Conservation (phyloP, 2,888 invertebrate species). For the Caenorhabditis sp. region DNA sequence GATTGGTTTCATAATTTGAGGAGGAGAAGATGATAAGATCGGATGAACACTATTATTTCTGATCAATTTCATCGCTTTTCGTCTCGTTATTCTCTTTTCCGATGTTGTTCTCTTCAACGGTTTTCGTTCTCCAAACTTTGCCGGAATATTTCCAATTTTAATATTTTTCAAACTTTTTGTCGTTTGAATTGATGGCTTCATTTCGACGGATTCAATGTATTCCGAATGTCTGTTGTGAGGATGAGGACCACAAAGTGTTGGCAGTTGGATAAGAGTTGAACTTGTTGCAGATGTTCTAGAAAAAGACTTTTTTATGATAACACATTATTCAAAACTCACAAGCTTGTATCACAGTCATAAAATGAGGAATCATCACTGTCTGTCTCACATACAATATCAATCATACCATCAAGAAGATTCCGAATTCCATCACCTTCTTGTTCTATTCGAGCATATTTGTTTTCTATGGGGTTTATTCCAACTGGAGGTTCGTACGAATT, state of each 20-base stretch:
- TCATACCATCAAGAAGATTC: neutral
- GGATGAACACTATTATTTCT: neutral
- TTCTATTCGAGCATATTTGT: no score
- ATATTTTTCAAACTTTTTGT: neutral
- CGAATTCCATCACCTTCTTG: neutral
- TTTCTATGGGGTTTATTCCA: no score
- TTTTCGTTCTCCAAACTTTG: neutral
- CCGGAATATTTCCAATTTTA: neutral
- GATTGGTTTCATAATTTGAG: neutral
- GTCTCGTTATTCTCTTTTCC: neutral
- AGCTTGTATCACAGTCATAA: neutral
- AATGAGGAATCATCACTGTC: neutral
- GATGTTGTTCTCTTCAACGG: neutral
- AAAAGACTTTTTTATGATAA: neutral
- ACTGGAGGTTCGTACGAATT: no score
- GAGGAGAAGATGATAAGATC: neutral
- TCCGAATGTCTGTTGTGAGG: neutral
- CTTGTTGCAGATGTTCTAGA: neutral
- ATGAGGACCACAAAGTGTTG: neutral
- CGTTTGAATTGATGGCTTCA: neutral
- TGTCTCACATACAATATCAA: neutral
- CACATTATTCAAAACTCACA: neutral
- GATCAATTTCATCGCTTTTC: neutral
- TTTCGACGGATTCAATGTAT: neutral
- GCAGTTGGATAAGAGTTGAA: neutral